Conservation (phyloP, 2,888 invertebrate species). For the Amiota minor region DNA sequence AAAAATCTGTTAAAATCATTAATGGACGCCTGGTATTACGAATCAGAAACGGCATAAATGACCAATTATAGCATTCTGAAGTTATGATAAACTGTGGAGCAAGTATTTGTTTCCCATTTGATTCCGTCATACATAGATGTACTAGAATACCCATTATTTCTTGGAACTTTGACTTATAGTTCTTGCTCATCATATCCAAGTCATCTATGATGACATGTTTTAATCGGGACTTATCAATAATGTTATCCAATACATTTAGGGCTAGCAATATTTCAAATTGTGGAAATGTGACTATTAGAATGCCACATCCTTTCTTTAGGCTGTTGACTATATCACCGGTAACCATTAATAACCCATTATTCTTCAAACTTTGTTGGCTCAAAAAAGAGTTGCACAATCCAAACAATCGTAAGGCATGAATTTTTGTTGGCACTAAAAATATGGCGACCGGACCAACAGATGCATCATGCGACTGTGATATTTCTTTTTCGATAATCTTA, state of each 20-base stretch:
- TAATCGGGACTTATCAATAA: constrained; percentile 39
- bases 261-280: constrained; percentile 38
- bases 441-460: constrained; percentile 48
- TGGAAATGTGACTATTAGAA: constrained; percentile 46
- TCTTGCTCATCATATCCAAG: constrained; percentile 43
- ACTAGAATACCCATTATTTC: constrained; percentile 27
- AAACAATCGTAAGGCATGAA: constrained; percentile 33
- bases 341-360: constrained; percentile 40
- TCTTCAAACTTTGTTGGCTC: constrained; percentile 7
- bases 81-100: constrained; percentile 45
- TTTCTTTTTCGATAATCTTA: constrained; percentile 32
- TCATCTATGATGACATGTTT: constrained; percentile 51
- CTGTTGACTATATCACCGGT: constrained; percentile 18
- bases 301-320: constrained; percentile 43
- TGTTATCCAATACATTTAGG: neutral
- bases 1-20: constrained; percentile 50
- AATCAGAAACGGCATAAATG: constrained; percentile 34
- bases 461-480: neutral
- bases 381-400: constrained; percentile 36
- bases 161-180: constrained; percentile 1
- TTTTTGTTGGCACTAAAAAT: constrained; percentile 45
- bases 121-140: neutral
- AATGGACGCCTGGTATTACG: constrained; percentile 33
- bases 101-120: neutral
- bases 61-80: constrained; percentile 48